Evolutionary conservation across 2,797 vertebrate genomes (phyloP), one percentile per base, ranked within the genome.

Genomic region (Alcedo atthis): DNA sequence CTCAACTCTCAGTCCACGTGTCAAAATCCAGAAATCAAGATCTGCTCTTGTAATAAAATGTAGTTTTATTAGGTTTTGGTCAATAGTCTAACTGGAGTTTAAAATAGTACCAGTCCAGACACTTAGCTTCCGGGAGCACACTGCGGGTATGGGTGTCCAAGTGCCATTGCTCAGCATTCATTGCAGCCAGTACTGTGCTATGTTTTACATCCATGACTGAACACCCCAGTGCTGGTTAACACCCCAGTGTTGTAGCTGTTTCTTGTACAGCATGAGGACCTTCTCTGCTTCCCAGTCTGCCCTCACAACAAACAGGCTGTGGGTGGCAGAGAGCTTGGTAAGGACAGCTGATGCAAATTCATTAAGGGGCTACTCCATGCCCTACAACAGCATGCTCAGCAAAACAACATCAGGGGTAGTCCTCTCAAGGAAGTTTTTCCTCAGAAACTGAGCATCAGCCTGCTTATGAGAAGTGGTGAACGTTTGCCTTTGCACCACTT

Each of bases 381-480:
- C 37, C 51, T 8, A 20, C 49, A 59, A 14, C 40, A 68, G 14
- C 33, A 53, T 2, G 7, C 10, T 49, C 49, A 45, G 73, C 45
- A 43, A 49, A 8, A 61, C 16, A 33, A 64, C 79, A 25, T 8
- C 2, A 0, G 26, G 16, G 5, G 4, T 4, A 63, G 49, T 2
- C 55, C 45, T 24, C 42, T 22, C 49, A 42, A 40, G 9, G 4
- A 3, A 43, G 45, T 2, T 55, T 64, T 48, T 85, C 11, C 49
- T 49, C 58, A 75, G 57, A 69, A n/a, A 55, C 25, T 28, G 48
- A 63, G 25, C 25, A 75, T 25, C 19, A 12, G 9, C 8, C 17
- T 53, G 26, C 28, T 48, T 57, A 30, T 5, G 19, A 32, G 19
- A 8, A 15, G 46, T 5, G 5, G 21, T 45, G 32, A 86, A 61